Evolutionary conservation across 2,888 invertebrate species (phyloP).

Genomic region (Cataglyphis albicans): DNA sequence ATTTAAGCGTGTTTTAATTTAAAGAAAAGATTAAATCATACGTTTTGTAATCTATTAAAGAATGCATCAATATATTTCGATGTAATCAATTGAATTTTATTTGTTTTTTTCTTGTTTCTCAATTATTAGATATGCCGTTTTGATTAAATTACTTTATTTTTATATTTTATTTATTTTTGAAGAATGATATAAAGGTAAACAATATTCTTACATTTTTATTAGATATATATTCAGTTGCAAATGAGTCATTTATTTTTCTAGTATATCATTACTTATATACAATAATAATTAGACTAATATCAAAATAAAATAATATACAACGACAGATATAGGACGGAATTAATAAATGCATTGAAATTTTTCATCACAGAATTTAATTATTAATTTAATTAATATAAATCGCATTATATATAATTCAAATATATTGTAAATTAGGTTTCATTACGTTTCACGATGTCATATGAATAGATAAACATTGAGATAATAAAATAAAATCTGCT

Average conservation of each 20-base stretch:
- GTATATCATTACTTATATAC: slow-evolving; percentile 12
- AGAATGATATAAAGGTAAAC: not conserved
- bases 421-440: slow-evolving; percentile 40
- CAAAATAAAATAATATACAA: slow-evolving; percentile 19
- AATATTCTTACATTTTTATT: not conserved
- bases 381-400: slow-evolving; percentile 50
- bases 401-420: slow-evolving; percentile 45
- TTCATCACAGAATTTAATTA: slow-evolving; percentile 15
- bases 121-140: not conserved
- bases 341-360: slow-evolving; percentile 41
- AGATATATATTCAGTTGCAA: not conserved
- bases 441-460: slow-evolving; percentile 33
- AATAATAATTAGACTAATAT: not conserved
- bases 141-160: not conserved
- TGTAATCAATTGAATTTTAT: slow-evolving; percentile 2
- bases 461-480: not conserved
- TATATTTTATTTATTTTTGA: not conserved
- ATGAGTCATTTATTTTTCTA: not conserved
- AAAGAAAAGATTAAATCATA: slow-evolving; percentile 37
- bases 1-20: slow-evolving; percentile 30
- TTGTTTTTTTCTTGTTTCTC: not conserved
- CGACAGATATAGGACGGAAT: slow-evolving; percentile 29
- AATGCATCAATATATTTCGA: not conserved
- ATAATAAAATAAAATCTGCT: slow-evolving; percentile 24
- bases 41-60: not conserved